Base-by-base conservation (phyloP, 2,888 invertebrate genomes). In the Platynereis dumerilii region DNA sequence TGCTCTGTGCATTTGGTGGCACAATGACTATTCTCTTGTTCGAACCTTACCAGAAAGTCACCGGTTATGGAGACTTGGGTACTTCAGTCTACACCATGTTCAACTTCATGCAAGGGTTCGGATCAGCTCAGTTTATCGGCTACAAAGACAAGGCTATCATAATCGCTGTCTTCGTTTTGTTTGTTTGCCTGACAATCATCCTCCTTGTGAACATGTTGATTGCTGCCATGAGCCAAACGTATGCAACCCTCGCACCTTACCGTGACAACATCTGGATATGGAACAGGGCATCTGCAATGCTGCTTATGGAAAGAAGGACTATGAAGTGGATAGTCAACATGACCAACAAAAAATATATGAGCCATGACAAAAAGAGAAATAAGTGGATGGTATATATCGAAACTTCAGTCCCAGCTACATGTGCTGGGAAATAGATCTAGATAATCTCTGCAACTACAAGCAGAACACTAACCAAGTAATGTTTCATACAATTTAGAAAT, bases 201-300 rank as follows among this genome's bases (percentile, higher is more conserved):
- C 61, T 61, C 2, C 61, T 61, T 10, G 10, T 61, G 7, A 61
- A 61, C 42, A 61, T 61, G 61, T 26, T 61, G 22, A 61, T 61
- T 42, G 54, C 61, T 17, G 61, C 61, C 34, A 61, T 61, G 61
- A 55, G 55, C 24, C 54, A 61, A 12, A 61, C 61, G 22, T 61
- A 61, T 27, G 26, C 42, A 5, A 24, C 26, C 3, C 26, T 61
- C n/a, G 28, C 61, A n/a, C 15, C 26, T 2, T 48, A 60, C 2
- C 17, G 22, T 17, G 26, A 52, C n/a, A 17, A 28, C 7, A 28
- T 60, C 12, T 60, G 44, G 20, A 24, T 48, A 1, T 48, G 52
- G 34, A 45, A 28, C 20, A 45, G 60, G 20, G 45, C 52, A 20
- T 12, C 27, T 1, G 27, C 52, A 22, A 28, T 60, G 20, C 7